phyloP scores from a whole-genome alignment of 1,140 invertebrate genomes.

The Pseudomyrmex concolor region DNA sequence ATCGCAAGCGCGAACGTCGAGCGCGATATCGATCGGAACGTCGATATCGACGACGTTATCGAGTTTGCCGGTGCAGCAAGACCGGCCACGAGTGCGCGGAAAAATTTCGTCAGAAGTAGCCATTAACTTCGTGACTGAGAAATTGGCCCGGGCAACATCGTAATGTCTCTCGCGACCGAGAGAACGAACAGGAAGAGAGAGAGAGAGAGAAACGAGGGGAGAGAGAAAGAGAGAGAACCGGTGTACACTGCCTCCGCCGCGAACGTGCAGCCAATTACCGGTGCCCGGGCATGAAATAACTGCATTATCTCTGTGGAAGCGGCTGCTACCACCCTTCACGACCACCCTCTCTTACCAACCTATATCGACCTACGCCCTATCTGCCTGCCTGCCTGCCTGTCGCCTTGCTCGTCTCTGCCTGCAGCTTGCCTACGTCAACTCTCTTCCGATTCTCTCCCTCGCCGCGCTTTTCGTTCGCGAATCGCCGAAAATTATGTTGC shows the following conservation, averaged over 20 bases:
- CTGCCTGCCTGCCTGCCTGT: constrained; percentile 26
- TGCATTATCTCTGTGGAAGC: constrained; percentile 83
- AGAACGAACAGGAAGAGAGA: constrained; percentile 64
- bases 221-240: constrained; percentile 17
- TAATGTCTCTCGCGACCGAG: constrained; percentile 78
- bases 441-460: constrained; percentile 43
- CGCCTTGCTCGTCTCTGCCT: constrained; percentile 15
- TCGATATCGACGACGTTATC: constrained; percentile 59
- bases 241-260: constrained; percentile 75
- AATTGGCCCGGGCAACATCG: constrained; percentile 81
- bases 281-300: constrained; percentile 83
- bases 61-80: constrained; percentile 61
- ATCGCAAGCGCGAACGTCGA: neutral
- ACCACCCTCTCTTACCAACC: constrained; percentile 50
- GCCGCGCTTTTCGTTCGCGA: constrained; percentile 56
- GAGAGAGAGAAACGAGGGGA: too few species aligned
- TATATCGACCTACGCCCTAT: constrained; percentile 59
- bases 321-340: constrained; percentile 73
- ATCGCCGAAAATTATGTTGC: constrained; percentile 77
- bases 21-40: constrained; percentile 14
- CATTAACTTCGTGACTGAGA: constrained; percentile 81
- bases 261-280: constrained; percentile 83
- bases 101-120: constrained; percentile 77
- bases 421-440: constrained; percentile 54
- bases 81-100: constrained; percentile 15